Percentiles rank a stretch among this genome's conserved stretches.
These are phyloP conservation scores for Eristalinus sepulchralis DNA, from an alignment of 2,888 invertebrate genomes.

Conservation along the genomic window DNA sequence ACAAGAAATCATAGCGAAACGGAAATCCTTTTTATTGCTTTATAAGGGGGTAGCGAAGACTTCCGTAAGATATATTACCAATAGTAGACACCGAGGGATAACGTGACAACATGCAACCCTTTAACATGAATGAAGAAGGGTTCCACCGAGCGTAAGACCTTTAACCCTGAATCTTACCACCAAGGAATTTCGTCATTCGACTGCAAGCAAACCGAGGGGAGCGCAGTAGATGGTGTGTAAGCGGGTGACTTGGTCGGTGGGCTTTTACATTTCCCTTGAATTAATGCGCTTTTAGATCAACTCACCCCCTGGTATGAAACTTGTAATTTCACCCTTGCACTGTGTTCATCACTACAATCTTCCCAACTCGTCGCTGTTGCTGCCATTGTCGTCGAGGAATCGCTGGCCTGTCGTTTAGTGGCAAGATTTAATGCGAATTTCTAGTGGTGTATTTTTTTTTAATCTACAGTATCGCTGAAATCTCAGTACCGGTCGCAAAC, in stretches of 20 bases:
- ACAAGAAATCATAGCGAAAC: conserved; percentile 70
- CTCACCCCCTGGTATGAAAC: conserved; percentile 27
- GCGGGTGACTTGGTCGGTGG: conserved; percentile 29
- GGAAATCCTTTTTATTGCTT: conserved; percentile 71
- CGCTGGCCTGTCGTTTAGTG: conserved; percentile 35
- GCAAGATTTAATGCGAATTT: conserved; percentile 67
- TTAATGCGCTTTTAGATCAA: conserved; percentile 47
- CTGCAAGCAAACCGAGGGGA: conserved; percentile 19
- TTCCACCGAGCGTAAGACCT: conserved; percentile 45
- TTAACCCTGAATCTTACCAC: conserved; percentile 71
- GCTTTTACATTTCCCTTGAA: conserved; percentile 24
- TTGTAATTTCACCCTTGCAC: conserved; percentile 39
- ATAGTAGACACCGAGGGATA: conserved; percentile 73
- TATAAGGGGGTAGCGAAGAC: conserved; percentile 71
- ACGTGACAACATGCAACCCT: conserved; percentile 81
- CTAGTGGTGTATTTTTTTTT: conserved; percentile 57
- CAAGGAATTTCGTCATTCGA: conserved; percentile 60
- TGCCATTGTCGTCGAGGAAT: conserved; percentile 17
- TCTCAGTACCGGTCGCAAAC: conserved; percentile 68
- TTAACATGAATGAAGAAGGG: conserved; percentile 48
- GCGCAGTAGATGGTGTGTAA: conserved; percentile 2
- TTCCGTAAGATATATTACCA: conserved; percentile 71
- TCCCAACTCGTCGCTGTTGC: conserved; percentile 11
- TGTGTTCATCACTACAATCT: conserved; percentile 53
- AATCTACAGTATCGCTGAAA: conserved; percentile 62